Base-by-base conservation (phyloP, 2,797 vertebrate genomes). In the Cyprinodon diabolis region DNA sequence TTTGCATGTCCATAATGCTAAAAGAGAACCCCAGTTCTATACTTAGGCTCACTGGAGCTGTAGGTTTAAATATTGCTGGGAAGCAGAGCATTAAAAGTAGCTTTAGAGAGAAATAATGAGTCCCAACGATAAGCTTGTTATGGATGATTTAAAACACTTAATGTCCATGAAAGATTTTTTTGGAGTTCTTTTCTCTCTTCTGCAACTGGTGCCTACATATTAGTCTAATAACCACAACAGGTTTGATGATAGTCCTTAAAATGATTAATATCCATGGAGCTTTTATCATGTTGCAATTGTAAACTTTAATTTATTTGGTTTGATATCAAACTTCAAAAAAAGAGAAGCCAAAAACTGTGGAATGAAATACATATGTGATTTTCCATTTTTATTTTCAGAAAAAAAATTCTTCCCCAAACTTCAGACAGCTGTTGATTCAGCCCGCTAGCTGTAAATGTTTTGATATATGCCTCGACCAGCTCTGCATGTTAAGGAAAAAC, bases 1-100 rank as follows among this genome's bases (percentile, higher is more conserved):
- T 95, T 94, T 94, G 93, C 93, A 93, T 93, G 92, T 91, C 90
- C 89, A 92, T 94, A 94, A 94, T 80, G 66, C 90, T 88, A 89
- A 89, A 82, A 80, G 90, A 91, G 84, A 89, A 90, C 72, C 89
- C 78, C 90, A 84, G 88, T 87, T 82, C 92, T 86, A 87, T 86
- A 86, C 89, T 91, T 81, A 87, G 89, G 88, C 92, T 91, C 91
- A 93, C 90, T 91, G 92, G 90, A 92, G 92, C 92, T 77, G 88
- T 86, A 88, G 89, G 72, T 93, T 92, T 93, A 93, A 93, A 94
- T 92, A 91, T 92, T 83, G 82, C 83, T 72, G 81, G 75, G 90
- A 90, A 91, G 82, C 84, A 76, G 84, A 89, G 86, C 88, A 87
- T 79, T 87, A 84, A 91, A 79, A 68, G 74, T 70, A 60, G 76